phyloP scores from a whole-genome alignment of 2,888 invertebrate species.

The Tortrix viridana region DNA sequence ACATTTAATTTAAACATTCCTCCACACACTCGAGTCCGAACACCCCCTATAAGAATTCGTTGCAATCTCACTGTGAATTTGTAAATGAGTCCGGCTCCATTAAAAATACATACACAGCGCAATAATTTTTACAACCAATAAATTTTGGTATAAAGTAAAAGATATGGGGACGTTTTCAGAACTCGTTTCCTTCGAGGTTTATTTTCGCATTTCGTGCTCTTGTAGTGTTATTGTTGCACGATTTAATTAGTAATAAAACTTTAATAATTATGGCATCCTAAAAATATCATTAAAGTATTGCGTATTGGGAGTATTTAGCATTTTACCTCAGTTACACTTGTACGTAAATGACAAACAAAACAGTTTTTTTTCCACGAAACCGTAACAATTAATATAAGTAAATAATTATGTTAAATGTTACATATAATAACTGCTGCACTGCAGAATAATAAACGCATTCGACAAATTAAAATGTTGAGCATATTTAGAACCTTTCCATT shows the following conservation, averaged over 20 bases:
- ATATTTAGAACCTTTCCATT: too few species aligned
- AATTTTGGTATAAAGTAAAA: slow-evolving; percentile 69
- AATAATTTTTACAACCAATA: slow-evolving; percentile 70
- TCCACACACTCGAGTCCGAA: slow-evolving; percentile 38
- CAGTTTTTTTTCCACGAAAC: not conserved
- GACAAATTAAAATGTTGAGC: too few species aligned
- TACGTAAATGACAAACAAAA: not conserved
- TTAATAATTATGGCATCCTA: slow-evolving; percentile 52
- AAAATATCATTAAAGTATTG: slow-evolving; percentile 20
- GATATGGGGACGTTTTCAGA: slow-evolving; percentile 67
- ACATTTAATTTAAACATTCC: slow-evolving; percentile 47
- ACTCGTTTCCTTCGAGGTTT: slow-evolving; percentile 63
- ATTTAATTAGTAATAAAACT: slow-evolving; percentile 67
- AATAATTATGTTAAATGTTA: too few species aligned
- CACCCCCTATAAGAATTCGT: slow-evolving; percentile 17
- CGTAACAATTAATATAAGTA: too few species aligned
- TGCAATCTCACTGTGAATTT: slow-evolving; percentile 49
- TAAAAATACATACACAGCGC: slow-evolving; percentile 66
- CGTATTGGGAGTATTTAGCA: not conserved
- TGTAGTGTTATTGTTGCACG: slow-evolving; percentile 57
- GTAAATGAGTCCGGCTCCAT: slow-evolving; percentile 67
- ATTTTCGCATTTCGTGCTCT: slow-evolving; percentile 57
- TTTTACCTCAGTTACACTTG: not conserved
- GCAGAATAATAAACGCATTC: too few species aligned
- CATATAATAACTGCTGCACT: too few species aligned